phyloP scores from a whole-genome alignment of 23 tunicate genomes.

The Phallusia fumigata region DNA sequence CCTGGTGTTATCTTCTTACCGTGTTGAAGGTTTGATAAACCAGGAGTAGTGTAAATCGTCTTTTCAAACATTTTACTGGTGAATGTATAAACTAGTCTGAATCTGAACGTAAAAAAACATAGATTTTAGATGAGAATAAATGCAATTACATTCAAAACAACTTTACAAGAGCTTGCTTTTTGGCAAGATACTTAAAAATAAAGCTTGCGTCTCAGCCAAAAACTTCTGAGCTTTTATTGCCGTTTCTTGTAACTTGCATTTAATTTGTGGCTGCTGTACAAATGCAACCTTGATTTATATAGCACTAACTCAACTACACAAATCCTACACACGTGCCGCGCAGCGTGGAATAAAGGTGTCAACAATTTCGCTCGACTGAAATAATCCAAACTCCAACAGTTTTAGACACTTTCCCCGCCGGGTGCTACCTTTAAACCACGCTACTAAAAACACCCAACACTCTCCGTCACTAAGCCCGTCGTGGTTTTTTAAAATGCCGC shows the following conservation, averaged over 20 bases:
- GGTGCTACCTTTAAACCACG: neutral
- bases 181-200: neutral
- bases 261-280: no score
- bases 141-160: no score
- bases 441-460: conserved; percentile 1
- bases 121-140: neutral
- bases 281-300: no score
- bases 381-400: neutral
- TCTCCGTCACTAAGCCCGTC: neutral
- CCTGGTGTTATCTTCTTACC: conserved; percentile 59
- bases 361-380: neutral
- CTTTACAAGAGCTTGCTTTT: no score
- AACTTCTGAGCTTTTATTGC: no score
- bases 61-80: neutral
- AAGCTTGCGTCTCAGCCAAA: no score
- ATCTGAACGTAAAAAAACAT: neutral
- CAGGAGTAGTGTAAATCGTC: neutral
- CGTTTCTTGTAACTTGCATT: no score
- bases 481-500: conserved; percentile 1
- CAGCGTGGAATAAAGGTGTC: neutral
- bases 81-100: neutral
- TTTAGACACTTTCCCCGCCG: neutral
- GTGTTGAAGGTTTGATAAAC: neutral
- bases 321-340: neutral
- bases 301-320: neutral